Conservation (phyloP, 2,113 vertebrate species). For the Passer domesticus region DNA sequence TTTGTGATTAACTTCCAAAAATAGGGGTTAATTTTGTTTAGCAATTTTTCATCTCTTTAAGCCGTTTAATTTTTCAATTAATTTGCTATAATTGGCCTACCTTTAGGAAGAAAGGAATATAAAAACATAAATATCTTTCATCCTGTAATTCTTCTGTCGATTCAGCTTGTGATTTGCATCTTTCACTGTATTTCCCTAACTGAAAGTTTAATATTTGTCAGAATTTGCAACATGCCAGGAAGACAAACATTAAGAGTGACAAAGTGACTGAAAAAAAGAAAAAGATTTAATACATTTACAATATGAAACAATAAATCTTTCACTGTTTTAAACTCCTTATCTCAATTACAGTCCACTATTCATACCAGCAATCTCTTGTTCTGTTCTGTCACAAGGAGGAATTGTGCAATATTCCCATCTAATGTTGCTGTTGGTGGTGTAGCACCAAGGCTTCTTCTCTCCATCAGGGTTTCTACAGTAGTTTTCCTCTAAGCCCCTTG, state of each 20-base stretch:
- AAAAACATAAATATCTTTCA: not conserved
- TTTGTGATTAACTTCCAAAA: not conserved
- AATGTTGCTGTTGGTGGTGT: slow-evolving; percentile 73
- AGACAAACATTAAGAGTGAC: not conserved
- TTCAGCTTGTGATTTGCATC: not conserved
- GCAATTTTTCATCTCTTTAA: not conserved
- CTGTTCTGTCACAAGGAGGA: slow-evolving; percentile 72
- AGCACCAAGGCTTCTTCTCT: slow-evolving; percentile 91
- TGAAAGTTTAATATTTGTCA: not conserved
- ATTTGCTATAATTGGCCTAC: not conserved
- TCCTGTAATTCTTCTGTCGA: not conserved
- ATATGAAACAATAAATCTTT: not conserved
- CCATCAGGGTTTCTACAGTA: slow-evolving; percentile 93
- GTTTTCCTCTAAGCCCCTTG: slow-evolving; percentile 85
- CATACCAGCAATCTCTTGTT: slow-evolving; percentile 44
- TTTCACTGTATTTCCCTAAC: not conserved
- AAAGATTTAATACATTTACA: not conserved
- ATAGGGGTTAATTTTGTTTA: not conserved
- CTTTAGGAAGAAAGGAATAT: not conserved
- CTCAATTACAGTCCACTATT: not conserved
- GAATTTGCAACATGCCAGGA: not conserved
- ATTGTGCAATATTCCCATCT: slow-evolving; percentile 91
- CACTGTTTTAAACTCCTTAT: not conserved
- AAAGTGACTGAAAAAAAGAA: not conserved
- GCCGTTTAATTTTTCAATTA: not conserved